phyloP scores from a whole-genome alignment of 2,888 invertebrate species.

The Dilophus febrilis region DNA sequence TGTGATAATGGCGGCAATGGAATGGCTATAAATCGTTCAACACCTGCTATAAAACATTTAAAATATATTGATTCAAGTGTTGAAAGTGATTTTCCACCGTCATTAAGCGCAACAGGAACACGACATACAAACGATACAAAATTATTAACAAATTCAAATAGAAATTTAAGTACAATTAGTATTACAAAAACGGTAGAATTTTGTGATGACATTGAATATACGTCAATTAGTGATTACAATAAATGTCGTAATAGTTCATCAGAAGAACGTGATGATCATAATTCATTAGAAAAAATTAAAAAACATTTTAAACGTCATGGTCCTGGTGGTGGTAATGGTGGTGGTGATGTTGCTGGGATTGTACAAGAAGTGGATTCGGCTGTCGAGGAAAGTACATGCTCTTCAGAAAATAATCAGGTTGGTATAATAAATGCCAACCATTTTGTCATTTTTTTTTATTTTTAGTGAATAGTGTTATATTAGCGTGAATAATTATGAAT shows the following conservation, averaged over 20 bases:
- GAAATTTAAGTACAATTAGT: slow-evolving; percentile 3
- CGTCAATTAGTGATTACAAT: background rate
- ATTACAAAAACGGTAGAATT: slow-evolving; percentile 6
- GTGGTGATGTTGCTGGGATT: too few species aligned
- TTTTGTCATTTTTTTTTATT: background rate
- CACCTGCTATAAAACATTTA: slow-evolving; percentile 14
- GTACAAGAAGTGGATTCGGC: slow-evolving; percentile 8
- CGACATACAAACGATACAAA: background rate
- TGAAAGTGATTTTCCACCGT: slow-evolving; percentile 19
- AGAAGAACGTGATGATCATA: background rate
- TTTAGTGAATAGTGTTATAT: too few species aligned
- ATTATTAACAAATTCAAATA: slow-evolving; percentile 1
- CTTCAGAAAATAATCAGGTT: slow-evolving; percentile 12
- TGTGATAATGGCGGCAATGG: background rate
- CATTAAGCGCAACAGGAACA: slow-evolving; percentile 12
- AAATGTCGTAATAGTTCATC: background rate
- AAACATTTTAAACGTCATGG: too few species aligned
- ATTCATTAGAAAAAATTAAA: too few species aligned
- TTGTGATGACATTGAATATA: background rate
- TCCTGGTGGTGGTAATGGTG: background rate
- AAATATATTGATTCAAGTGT: slow-evolving; percentile 27
- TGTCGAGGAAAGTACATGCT: slow-evolving; percentile 10
- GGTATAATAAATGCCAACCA: background rate
- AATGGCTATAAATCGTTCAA: slow-evolving; percentile 1
- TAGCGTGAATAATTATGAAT: too few species aligned